These are phyloP conservation scores for Meleagris gallopavo DNA, from an alignment of 2,113 vertebrate genomes.

Conservation along the genomic window DNA sequence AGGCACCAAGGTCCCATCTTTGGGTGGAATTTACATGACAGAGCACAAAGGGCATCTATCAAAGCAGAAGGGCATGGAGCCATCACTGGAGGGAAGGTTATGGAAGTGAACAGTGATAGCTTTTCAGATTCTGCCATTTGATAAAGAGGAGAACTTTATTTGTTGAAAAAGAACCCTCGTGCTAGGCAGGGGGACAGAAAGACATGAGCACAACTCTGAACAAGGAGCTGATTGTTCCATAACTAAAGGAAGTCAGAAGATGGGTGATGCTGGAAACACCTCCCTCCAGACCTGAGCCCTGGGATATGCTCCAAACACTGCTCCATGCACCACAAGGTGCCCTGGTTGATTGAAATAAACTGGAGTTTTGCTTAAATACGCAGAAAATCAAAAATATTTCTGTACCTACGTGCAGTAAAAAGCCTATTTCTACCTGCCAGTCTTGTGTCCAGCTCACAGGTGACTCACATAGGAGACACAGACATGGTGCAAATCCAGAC, in stretches of 20 bases:
- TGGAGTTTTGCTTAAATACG: background rate
- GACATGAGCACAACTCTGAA: background rate
- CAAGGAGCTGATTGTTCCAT: background rate
- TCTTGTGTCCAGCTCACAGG: background rate
- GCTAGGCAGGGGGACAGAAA: background rate
- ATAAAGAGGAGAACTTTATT: background rate
- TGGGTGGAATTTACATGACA: background rate
- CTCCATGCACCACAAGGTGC: background rate
- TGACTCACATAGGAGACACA: background rate
- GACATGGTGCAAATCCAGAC: rapidly evolving
- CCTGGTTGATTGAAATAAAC: background rate
- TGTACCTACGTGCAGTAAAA: background rate
- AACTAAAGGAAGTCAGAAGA: background rate
- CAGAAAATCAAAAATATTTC: background rate
- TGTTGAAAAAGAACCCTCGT: background rate
- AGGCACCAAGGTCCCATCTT: background rate
- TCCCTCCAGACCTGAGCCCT: background rate
- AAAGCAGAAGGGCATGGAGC: background rate
- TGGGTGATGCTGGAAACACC: background rate
- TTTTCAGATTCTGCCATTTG: background rate
- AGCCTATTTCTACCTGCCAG: background rate
- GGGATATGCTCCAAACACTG: background rate
- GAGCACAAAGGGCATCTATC: background rate
- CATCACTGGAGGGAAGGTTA: rapidly evolving
- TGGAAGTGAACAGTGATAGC: background rate